These are phyloP conservation scores for Poeciliopsis paucimaculata DNA, from an alignment of 2,797 vertebrate genomes.

Conservation along the genomic window DNA sequence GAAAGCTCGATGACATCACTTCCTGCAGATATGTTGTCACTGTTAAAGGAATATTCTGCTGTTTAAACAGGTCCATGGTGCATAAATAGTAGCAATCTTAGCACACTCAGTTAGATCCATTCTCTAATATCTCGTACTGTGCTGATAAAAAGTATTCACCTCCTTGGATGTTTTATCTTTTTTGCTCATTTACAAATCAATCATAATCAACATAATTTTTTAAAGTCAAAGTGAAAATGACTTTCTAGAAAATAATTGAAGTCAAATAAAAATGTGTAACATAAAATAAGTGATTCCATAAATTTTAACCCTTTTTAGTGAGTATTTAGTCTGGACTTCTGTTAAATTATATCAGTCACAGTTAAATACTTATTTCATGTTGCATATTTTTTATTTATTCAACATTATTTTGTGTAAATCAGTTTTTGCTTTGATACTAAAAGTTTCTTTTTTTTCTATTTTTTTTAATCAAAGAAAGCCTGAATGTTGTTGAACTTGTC, in stretches of 20 bases:
- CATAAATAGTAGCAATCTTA: neutral
- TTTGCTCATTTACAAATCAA: too few species aligned
- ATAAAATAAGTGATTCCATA: too few species aligned
- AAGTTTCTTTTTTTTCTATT: too few species aligned
- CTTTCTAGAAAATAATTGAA: too few species aligned
- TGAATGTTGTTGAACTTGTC: neutral
- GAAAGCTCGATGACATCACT: constrained; percentile 31
- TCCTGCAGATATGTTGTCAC: neutral
- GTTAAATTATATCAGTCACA: neutral
- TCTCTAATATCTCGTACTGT: neutral
- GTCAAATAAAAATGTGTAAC: too few species aligned
- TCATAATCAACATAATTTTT: too few species aligned
- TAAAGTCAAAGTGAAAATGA: too few species aligned
- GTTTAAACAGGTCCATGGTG: neutral
- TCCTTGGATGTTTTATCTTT: too few species aligned
- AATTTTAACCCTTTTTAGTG: too few species aligned
- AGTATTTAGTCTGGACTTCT: neutral
- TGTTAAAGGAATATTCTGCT: neutral
- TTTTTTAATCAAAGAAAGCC: neutral
- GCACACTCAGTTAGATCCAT: neutral
- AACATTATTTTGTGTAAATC: neutral
- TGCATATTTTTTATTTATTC: neutral
- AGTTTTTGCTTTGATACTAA: neutral
- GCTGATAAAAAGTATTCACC: too few species aligned
- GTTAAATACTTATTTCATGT: neutral